Base-by-base conservation (phyloP, 2,888 invertebrate species). In the Conistra vaccinii region DNA sequence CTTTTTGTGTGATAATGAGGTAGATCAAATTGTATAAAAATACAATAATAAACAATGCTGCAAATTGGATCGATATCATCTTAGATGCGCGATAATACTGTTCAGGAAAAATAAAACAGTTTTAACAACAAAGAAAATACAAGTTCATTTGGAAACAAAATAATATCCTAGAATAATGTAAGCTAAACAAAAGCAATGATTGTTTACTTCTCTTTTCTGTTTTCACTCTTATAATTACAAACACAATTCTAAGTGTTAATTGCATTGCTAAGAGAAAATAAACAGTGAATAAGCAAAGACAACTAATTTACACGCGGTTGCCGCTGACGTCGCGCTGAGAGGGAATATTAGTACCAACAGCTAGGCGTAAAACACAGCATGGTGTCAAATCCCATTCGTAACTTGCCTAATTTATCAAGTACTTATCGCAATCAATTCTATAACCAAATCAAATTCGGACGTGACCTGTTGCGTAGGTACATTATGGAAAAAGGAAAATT, bases 391-490 rank as follows among this genome's bases (percentile, higher is more conserved):
- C 32, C 39, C 3, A 57, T 68, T 67, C 26, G 39, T 32, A 35
- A n/a, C 55, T 84, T 75, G 70, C 73, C 35, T 51, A 83, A 78
- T 75, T 74, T 57, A 70, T 45, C 51, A 57, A 66, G 39, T 32
- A 78, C 66, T 70, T 78, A 81, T 58, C 51, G 72, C 67, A 76
- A 78, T 65, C 32, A 78, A 72, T 68, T 62, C 63, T 35, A 79
- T 69, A 74, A 76, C 55, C 68, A 63, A 75, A 77, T 61, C 57
- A 72, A 77, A 70, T 76, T 78, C 45, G 42, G 58, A 66, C 86
- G 85, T 89, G 89, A 89, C 87, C 87, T 89, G 86, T 90, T 89
- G 87, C 88, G 84, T 85, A n/a, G n/a, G n/a, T n/a, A 83, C 76
- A 76, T 76, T 88, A 85, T 87, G 86, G 86, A 88, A 89, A 91